A percentile compares a stretch with the other conserved stretches of the same genome.
Evolutionary conservation across 2,113 vertebrate species (phyloP).

Genomic region (Podarcis raffonei): DNA sequence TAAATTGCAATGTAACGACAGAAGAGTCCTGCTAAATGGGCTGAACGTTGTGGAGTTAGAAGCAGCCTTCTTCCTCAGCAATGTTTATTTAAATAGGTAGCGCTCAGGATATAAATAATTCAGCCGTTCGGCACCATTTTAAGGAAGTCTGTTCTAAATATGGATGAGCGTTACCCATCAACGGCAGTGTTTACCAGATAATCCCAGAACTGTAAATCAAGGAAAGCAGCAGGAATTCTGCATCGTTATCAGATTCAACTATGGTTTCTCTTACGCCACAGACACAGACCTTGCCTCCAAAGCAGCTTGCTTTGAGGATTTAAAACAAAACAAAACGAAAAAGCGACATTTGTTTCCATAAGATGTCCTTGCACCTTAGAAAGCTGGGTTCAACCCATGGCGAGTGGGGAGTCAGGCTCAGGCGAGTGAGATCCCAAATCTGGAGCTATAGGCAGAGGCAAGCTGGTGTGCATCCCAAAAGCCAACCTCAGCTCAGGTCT

Average conservation of each 20-base stretch:
- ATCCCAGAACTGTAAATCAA: constrained; percentile 32
- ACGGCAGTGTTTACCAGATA: constrained; percentile 27
- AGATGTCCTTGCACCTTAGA: background rate
- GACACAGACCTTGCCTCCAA: fast-evolving
- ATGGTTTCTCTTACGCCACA: constrained; percentile 33
- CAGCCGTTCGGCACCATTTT: constrained; percentile 45
- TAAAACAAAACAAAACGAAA: background rate
- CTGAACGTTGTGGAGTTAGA: background rate
- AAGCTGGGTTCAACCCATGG: background rate
- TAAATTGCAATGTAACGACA: constrained; percentile 2
- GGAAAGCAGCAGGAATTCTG: constrained; percentile 26
- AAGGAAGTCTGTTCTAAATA: constrained; percentile 20
- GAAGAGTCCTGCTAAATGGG: background rate
- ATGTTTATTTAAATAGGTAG: constrained; percentile 43
- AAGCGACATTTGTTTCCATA: background rate
- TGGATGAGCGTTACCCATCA: constrained; percentile 3
- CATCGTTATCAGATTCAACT: background rate
- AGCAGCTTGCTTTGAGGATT: constrained; percentile 22
- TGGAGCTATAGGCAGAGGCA: background rate
- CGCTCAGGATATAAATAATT: constrained; percentile 48
- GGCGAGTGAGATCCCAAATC: background rate
- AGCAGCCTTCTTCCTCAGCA: background rate
- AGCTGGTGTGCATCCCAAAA: background rate
- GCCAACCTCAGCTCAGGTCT: too few relatives aligned
- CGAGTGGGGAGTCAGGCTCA: too few relatives aligned